Conservation (phyloP, 1,140 invertebrate genomes). For the Nephila pilipes region DNA sequence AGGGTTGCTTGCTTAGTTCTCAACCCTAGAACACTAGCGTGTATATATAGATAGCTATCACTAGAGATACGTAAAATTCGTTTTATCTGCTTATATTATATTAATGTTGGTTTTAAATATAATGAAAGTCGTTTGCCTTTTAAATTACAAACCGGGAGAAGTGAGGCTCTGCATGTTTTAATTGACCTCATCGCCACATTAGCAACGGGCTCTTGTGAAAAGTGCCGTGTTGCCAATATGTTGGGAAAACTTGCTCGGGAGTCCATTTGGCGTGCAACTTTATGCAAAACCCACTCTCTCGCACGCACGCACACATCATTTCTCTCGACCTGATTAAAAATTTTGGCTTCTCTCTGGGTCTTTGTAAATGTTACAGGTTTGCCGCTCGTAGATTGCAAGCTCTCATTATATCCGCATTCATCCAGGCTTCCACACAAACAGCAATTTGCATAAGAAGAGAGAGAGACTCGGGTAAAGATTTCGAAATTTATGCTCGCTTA, state of each 20-base stretch:
- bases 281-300: constrained; percentile 43
- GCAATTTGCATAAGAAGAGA: constrained; percentile 63
- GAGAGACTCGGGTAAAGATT: background rate
- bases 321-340: constrained; percentile 51
- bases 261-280: background rate
- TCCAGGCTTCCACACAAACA: constrained; percentile 47
- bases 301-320: constrained; percentile 12
- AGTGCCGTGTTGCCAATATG: constrained; percentile 48
- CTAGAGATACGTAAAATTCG: no score
- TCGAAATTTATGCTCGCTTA: constrained; percentile 14
- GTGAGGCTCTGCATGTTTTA: background rate
- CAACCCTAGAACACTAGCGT: no score
- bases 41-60: no score
- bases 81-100: no score
- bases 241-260: background rate
- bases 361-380: constrained; percentile 47
- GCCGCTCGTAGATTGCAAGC: background rate
- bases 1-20: no score
- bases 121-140: no score
- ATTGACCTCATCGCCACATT: constrained; percentile 65
- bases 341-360: constrained; percentile 46
- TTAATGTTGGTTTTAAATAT: no score
- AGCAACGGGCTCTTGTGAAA: constrained; percentile 25
- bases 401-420: constrained; percentile 47
- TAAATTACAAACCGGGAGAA: background rate